phyloP scores from a whole-genome alignment of 2,797 vertebrate genomes.

The Rhinophrynus dorsalis region DNA sequence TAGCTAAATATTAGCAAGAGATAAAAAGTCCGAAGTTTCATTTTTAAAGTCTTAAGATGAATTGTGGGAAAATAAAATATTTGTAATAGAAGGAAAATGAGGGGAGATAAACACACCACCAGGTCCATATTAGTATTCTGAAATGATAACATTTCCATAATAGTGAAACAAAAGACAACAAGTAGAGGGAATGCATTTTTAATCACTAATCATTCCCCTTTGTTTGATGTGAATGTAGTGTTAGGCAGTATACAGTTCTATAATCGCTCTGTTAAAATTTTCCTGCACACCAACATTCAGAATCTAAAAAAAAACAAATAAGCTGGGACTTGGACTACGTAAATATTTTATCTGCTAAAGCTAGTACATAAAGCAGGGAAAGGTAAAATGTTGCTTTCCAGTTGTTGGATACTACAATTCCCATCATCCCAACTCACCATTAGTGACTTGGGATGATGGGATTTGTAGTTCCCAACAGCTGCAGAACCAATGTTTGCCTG shows the following conservation, averaged over 20 bases:
- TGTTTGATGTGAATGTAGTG: conserved; percentile 80
- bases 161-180: conserved; percentile 83
- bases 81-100: not conserved
- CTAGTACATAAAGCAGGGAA: too few relatives aligned
- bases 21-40: conserved; percentile 11
- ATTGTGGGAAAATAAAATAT: conserved; percentile 11
- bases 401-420: too few relatives aligned
- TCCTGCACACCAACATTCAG: conserved; percentile 66
- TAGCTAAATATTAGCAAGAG: not conserved
- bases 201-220: conserved; percentile 84
- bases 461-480: too few relatives aligned
- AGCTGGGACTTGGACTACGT: conserved; percentile 54
- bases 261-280: conserved; percentile 76
- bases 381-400: too few relatives aligned
- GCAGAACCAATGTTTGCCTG: too few relatives aligned
- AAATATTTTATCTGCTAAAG: not conserved
- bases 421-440: too few relatives aligned
- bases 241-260: conserved; percentile 75
- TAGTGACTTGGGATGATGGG: too few relatives aligned
- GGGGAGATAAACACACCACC: conserved; percentile 5
- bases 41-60: conserved; percentile 25
- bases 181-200: conserved; percentile 80
- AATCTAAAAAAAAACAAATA: conserved; percentile 72
- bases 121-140: conserved; percentile 78
- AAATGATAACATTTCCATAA: conserved; percentile 81